phyloP scores from a whole-genome alignment of 2,797 vertebrate genomes.

The Astyanax mexicanus region DNA sequence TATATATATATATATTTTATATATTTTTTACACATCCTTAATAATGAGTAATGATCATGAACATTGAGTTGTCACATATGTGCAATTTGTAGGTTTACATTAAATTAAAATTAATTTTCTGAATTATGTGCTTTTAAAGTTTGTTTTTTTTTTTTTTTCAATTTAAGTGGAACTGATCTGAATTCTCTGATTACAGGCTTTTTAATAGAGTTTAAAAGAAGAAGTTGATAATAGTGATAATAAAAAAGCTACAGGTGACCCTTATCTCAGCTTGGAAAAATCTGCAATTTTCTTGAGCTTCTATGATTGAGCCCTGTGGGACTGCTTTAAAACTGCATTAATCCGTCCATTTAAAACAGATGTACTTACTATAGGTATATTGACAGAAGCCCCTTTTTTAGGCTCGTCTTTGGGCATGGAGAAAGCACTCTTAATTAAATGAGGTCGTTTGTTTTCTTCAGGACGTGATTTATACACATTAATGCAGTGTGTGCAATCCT shows the following conservation, averaged over 20 bases:
- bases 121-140: too few species aligned
- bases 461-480: conserved; percentile 34
- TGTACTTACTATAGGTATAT: conserved; percentile 37
- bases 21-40: too few species aligned
- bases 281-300: conserved; percentile 19
- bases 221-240: neutral
- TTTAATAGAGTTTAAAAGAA: neutral
- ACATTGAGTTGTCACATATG: too few species aligned
- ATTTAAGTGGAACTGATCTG: neutral
- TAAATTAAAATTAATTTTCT: too few species aligned
- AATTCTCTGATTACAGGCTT: neutral
- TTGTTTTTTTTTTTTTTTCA: neutral
- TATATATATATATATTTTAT: too few species aligned
- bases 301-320: conserved; percentile 15
- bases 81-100: too few species aligned
- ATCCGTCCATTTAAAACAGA: conserved; percentile 16
- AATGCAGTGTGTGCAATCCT: neutral
- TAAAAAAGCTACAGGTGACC: neutral
- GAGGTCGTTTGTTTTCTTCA: conserved; percentile 41
- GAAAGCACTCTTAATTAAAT: conserved; percentile 44
- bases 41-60: too few species aligned
- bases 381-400: conserved; percentile 39
- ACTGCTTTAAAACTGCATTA: conserved; percentile 41
- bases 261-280: neutral
- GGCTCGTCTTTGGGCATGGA: conserved; percentile 19